A percentile compares a stretch with the other conserved stretches of the same genome.
phyloP scores from a whole-genome alignment of 2,888 invertebrate genomes.

The Plutella xylostella region DNA sequence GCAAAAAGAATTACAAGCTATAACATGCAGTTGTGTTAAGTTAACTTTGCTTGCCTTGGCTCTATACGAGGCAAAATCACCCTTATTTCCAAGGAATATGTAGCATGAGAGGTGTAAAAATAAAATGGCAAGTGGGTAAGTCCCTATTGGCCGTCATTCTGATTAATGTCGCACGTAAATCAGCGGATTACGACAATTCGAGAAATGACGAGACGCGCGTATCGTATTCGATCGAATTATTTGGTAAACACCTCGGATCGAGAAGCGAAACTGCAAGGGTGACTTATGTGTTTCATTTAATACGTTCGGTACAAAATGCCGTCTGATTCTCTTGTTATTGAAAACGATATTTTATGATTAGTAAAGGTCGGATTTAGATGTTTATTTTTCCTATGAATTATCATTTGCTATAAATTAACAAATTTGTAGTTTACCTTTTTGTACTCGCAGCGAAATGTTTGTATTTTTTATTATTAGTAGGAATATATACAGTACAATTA shows the following conservation, averaged over 20 bases:
- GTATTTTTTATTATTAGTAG: no score
- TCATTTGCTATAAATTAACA: no score
- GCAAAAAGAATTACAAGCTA: conserved; percentile 67
- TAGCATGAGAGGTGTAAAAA: conserved; percentile 32
- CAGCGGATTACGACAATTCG: conserved; percentile 71
- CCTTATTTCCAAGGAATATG: conserved; percentile 16
- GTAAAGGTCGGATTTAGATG: no score
- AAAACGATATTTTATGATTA: no score
- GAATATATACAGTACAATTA: no score
- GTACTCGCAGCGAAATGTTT: no score
- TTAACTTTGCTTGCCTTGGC: conserved; percentile 27
- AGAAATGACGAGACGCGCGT: conserved; percentile 68
- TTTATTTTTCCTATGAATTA: no score
- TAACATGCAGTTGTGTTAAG: conserved; percentile 64
- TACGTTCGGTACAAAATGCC: neutral
- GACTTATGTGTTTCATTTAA: conserved; percentile 28
- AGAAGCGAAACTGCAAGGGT: conserved; percentile 48
- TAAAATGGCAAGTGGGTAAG: conserved; percentile 57
- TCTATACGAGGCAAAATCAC: neutral
- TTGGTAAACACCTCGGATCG: conserved; percentile 51
- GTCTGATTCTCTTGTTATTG: neutral
- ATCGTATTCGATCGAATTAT: conserved; percentile 61
- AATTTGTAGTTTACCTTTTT: no score
- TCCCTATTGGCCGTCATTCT: conserved; percentile 69
- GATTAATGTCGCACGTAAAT: conserved; percentile 70